Base-by-base conservation (phyloP, 2,113 vertebrate species). In the Saguinus midas region DNA sequence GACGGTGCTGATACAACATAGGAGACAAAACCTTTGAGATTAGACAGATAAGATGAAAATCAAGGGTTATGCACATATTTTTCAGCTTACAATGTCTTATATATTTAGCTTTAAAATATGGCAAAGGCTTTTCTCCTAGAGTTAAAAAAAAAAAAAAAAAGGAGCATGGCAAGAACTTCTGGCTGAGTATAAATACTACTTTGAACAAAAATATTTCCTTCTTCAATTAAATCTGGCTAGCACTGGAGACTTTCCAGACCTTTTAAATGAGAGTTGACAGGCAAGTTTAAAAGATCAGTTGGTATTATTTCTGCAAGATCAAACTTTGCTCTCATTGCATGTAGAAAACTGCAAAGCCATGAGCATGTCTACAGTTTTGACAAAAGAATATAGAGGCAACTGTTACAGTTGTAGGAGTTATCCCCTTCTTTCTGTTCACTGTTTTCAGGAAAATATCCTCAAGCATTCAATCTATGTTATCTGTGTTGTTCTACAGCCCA, bases 11-110 rank as follows among this genome's bases (percentile, higher is more conserved):
- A 88, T 94, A 94, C 40, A 96, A 73, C 55, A 80, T 10, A 93
- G 89, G 68, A 58, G 75, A 76, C 66, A 96, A 85, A 57, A 94
- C 40, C 91, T 91, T 57, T 8, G 14, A 76, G 84, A 27, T 78
- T n/a, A 76, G 78, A 95, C 21, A 37, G 32, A 78, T 43, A 97
- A 94, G 37, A 97, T 66, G 80, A 76, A 98, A 84, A 88, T 61
- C 32, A 84, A 52, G 70, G 37, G 52, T 50, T 55, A 66, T 82
- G 40, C 8, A 64, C 40, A 92, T 58, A 80, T 37, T 70, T 13
- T 86, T 48, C 91, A 84, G 68, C 37, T 94, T 66, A 82, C 82
- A 96, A 90, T 78, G 43, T 6, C n/a, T 32, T 87, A 76, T 70
- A 75, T 37, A 43, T 20, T 90, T 21, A 68, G 25, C 7, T 73